Conservation (phyloP, 2,888 invertebrate genomes). For the Oscheius sp. region DNA sequence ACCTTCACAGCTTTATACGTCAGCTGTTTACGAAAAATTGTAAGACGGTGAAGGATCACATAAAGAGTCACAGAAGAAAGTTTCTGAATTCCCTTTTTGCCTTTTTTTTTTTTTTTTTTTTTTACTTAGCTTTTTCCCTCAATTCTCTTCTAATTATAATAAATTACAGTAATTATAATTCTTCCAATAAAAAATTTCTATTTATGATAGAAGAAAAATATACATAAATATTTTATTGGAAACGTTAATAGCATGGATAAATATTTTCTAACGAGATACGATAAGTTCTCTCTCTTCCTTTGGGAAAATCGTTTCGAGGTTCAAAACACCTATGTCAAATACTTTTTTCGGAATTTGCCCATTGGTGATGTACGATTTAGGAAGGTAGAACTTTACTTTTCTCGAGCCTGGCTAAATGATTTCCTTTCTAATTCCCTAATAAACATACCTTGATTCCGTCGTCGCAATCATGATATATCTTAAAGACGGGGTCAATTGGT, state of each 20-base stretch:
- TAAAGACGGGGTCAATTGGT: constrained; percentile 58
- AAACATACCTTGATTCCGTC: constrained; percentile 45
- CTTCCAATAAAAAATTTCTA: too few species aligned
- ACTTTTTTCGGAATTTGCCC: constrained; percentile 52
- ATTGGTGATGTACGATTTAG: constrained; percentile 49
- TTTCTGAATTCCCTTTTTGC: too few species aligned
- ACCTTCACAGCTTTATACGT: too few species aligned
- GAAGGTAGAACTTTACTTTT: constrained; percentile 52
- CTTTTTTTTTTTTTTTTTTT: too few species aligned
- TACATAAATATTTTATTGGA: too few species aligned
- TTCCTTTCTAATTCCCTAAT: not conserved
- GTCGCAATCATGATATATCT: constrained; percentile 58
- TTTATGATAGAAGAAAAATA: too few species aligned
- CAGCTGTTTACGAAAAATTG: too few species aligned
- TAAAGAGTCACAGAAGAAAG: too few species aligned
- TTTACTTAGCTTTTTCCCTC: too few species aligned
- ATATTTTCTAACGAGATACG: constrained; percentile 19
- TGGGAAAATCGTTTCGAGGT: constrained; percentile 46
- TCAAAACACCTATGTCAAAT: constrained; percentile 50
- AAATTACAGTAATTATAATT: too few species aligned
- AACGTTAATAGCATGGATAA: not conserved
- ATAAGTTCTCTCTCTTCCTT: constrained; percentile 46
- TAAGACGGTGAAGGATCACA: too few species aligned
- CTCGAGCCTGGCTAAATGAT: constrained; percentile 43
- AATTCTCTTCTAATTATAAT: too few species aligned